These are phyloP conservation scores for Pogona vitticeps DNA, from an alignment of 2,113 vertebrate genomes.

Conservation along the genomic window DNA sequence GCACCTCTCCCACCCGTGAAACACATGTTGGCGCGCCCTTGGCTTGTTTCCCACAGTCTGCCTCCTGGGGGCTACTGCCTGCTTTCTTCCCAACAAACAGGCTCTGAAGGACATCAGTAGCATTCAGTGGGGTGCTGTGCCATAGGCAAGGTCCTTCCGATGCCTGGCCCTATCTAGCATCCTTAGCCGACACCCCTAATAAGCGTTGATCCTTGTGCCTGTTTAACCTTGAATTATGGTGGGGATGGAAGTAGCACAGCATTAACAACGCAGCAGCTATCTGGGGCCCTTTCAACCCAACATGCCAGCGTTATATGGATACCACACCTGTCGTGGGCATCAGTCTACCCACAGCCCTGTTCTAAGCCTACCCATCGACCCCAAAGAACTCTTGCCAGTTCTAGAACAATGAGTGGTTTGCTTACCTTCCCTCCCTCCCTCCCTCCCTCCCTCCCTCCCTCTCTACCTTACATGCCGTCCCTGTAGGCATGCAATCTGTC, in stretches of 20 bases:
- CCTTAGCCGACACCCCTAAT: background rate
- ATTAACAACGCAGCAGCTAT: no score
- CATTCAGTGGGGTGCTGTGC: background rate
- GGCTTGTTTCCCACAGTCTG: constrained; percentile 11
- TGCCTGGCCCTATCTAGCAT: background rate
- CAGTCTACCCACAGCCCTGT: background rate
- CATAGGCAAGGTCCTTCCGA: background rate
- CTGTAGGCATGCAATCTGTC: background rate
- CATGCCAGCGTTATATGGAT: background rate
- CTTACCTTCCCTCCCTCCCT: no score
- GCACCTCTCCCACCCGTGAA: constrained; percentile 15
- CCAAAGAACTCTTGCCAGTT: background rate
- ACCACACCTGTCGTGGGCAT: background rate
- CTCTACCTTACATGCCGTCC: background rate
- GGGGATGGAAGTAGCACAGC: background rate
- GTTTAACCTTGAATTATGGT: background rate
- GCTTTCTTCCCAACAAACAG: background rate
- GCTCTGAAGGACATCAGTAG: background rate
- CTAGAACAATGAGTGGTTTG: background rate
- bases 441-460: no score
- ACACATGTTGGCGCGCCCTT: constrained; percentile 29
- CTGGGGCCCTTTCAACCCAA: background rate
- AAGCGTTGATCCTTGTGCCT: background rate
- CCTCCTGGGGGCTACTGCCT: background rate
- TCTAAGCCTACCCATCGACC: background rate